Evolutionary conservation across 1,140 invertebrate species (phyloP).

Genomic region (Meloidogyne exigua): DNA sequence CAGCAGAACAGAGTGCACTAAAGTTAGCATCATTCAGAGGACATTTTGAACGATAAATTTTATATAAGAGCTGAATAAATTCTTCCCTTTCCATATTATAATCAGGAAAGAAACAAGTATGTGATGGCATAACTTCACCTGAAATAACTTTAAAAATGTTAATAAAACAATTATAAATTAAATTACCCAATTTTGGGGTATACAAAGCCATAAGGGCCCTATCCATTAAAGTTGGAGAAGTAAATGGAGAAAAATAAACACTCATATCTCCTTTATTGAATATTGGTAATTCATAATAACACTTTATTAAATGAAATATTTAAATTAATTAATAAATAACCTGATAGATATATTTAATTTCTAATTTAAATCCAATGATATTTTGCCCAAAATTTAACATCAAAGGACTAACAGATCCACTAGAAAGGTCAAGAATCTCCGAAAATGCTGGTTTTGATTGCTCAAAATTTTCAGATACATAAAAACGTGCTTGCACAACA

Average conservation of each 20-base stretch:
- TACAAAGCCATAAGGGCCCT: not conserved
- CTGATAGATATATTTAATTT: constrained; percentile 10
- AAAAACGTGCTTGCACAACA: not conserved
- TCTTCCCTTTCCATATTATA: not conserved
- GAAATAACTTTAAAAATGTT: not conserved
- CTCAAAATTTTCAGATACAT: not conserved
- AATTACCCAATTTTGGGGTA: not conserved
- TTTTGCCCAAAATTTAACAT: not conserved
- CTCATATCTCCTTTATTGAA: not conserved
- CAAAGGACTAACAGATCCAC: not conserved
- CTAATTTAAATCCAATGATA: not conserved
- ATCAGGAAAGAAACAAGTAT: not conserved
- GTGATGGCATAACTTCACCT: not conserved
- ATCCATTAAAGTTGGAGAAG: not conserved
- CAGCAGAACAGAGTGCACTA: not conserved
- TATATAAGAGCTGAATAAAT: not conserved
- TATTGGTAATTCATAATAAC: not conserved
- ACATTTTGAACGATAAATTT: constrained; percentile 1
- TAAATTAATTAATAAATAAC: not conserved
- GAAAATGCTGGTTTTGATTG: not conserved
- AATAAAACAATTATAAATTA: not conserved
- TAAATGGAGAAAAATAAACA: not conserved
- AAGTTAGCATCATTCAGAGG: not conserved
- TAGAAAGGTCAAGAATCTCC: not conserved
- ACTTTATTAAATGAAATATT: not conserved